phyloP scores from a whole-genome alignment of 2,113 vertebrate genomes.

The Bufo gargarizans region DNA sequence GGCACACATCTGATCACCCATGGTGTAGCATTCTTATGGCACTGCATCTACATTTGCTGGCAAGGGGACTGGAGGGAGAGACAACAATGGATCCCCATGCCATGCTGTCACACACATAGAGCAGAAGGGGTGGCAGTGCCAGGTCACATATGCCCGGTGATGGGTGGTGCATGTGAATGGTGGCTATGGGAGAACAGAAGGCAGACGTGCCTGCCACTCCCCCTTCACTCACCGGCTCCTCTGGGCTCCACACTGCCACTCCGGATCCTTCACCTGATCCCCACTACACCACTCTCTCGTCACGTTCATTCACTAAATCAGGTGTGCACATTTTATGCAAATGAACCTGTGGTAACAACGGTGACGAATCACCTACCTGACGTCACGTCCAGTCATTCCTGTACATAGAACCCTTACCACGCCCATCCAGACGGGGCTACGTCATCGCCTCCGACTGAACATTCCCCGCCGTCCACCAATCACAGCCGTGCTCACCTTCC shows the following conservation, averaged over 20 bases:
- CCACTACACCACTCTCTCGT: not conserved
- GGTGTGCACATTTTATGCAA: not conserved
- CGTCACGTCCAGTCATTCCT: constrained; percentile 12
- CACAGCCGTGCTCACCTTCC: not conserved
- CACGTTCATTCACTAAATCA: constrained; percentile 1
- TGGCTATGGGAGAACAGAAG: too few species aligned
- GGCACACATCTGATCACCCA: too few species aligned
- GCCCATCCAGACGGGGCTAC: constrained; percentile 7
- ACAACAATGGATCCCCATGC: too few species aligned
- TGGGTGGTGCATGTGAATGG: too few species aligned
- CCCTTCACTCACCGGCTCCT: not conserved
- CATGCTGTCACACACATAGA: too few species aligned
- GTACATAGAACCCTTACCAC: not conserved
- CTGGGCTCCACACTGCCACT: not conserved
- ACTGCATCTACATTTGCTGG: too few species aligned
- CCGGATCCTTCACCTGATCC: not conserved
- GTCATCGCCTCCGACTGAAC: not conserved
- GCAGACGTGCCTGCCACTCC: too few species aligned
- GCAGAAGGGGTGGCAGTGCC: too few species aligned
- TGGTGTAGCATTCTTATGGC: too few species aligned
- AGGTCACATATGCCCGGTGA: too few species aligned
- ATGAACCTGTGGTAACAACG: not conserved
- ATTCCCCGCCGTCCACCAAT: not conserved
- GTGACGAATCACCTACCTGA: constrained; percentile 29
- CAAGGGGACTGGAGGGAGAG: too few species aligned